Evolutionary conservation across 2,797 vertebrate species (phyloP).

Genomic region (Chelonia mydas): DNA sequence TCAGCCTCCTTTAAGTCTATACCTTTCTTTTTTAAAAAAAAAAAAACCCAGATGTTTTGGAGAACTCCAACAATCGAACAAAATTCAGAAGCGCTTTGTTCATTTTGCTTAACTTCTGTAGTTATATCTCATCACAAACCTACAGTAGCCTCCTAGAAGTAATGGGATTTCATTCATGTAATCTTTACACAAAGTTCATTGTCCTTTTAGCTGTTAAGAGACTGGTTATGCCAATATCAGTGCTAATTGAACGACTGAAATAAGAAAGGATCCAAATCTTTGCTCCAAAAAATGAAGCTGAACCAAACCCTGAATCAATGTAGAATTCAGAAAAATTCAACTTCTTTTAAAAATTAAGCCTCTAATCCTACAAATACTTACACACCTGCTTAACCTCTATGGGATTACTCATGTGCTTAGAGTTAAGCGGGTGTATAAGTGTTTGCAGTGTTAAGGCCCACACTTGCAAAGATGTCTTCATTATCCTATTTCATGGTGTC

Average conservation of each 20-base stretch:
- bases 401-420: background rate
- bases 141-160: background rate
- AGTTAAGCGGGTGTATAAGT: background rate
- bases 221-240: background rate
- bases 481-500: background rate
- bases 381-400: background rate
- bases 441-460: background rate
- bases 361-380: background rate
- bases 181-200: background rate
- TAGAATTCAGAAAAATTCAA: background rate
- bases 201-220: background rate
- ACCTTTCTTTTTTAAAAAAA: background rate
- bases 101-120: background rate
- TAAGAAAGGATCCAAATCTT: background rate
- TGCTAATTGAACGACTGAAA: background rate
- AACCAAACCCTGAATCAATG: background rate
- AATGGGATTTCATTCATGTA: background rate
- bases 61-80: background rate
- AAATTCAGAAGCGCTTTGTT: background rate
- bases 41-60: background rate
- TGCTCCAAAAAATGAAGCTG: slow-evolving; percentile 17
- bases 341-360: background rate
- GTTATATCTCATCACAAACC: background rate
- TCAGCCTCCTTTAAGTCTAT: background rate
- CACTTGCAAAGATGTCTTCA: background rate